A percentile compares a stretch with the other conserved stretches of the same genome.
Evolutionary conservation across 92 coral and sea anemone genomes (phyloP).

Genomic region (Chrysogorgia sp.): DNA sequence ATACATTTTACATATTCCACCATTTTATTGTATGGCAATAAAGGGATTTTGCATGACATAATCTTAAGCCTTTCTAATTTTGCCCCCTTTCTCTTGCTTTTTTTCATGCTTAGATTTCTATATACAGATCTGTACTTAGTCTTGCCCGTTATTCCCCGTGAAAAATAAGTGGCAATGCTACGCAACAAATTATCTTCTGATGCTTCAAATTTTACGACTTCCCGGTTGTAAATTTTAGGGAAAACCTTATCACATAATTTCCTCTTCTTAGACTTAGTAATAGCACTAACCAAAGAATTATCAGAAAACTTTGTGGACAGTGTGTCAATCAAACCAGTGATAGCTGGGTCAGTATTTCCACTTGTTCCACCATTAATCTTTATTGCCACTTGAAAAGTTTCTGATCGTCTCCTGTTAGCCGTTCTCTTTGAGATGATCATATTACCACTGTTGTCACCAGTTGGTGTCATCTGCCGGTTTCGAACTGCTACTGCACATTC

Average conservation of each 20-base stretch:
- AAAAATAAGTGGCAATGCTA: slow-evolving; percentile 44
- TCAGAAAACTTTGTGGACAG: background rate
- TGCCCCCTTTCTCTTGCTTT: background rate
- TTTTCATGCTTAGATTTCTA: slow-evolving; percentile 4
- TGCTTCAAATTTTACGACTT: slow-evolving; percentile 28
- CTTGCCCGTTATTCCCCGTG: slow-evolving; percentile 51
- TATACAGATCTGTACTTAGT: slow-evolving; percentile 43
- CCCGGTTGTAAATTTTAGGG: slow-evolving; percentile 36
- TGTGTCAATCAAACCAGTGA: slow-evolving; percentile 25
- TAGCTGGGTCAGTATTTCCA: slow-evolving; percentile 23
- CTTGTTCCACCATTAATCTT: slow-evolving; percentile 39
- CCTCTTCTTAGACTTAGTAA: background rate
- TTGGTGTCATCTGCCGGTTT: too few species aligned
- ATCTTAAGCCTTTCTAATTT: slow-evolving; percentile 16
- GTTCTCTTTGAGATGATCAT: too few species aligned
- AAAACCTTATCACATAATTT: slow-evolving; percentile 33
- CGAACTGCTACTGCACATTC: too few species aligned
- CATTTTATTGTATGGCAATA: slow-evolving; percentile 44
- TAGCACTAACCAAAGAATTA: background rate
- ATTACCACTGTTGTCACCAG: too few species aligned
- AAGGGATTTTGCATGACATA: slow-evolving; percentile 26
- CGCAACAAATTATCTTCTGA: slow-evolving; percentile 46
- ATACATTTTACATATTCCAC: slow-evolving; percentile 32
- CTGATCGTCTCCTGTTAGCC: slow-evolving; percentile 45
- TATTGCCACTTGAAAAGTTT: slow-evolving; percentile 38